Percentiles rank a stretch among this genome's conserved stretches.
Conservation (phyloP, 2,888 invertebrate genomes). For the Dicycla oo region DNA sequence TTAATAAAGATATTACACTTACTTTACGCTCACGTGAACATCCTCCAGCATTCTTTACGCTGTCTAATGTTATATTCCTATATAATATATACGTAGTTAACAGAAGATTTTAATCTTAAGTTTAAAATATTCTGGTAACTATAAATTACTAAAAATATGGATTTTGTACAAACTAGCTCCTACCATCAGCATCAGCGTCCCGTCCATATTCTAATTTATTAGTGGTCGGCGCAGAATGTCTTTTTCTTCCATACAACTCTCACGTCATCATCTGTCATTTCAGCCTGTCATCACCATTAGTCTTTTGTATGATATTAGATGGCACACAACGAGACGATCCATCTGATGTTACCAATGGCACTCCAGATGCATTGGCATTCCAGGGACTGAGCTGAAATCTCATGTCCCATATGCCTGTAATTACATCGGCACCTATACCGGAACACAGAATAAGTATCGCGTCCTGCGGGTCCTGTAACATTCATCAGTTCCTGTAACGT, state of each 20-base stretch:
- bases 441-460: background rate
- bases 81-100: no score
- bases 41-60: slow-evolving; percentile 39
- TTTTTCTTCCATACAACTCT: background rate
- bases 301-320: background rate
- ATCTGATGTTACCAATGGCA: background rate
- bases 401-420: background rate
- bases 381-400: background rate
- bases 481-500: no score
- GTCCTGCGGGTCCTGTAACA: background rate
- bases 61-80: slow-evolving; percentile 7
- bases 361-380: background rate
- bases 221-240: background rate
- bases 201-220: background rate
- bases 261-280: background rate
- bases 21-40: slow-evolving; percentile 43
- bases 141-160: slow-evolving; percentile 2
- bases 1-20: slow-evolving; percentile 40
- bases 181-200: background rate
- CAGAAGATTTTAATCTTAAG: no score
- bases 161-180: background rate
- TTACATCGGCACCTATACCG: background rate
- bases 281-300: background rate
- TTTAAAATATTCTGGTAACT: slow-evolving; percentile 17
- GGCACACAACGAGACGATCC: background rate